Conservation (phyloP, 2,888 invertebrate genomes). For the Drosophila seclusa region DNA sequence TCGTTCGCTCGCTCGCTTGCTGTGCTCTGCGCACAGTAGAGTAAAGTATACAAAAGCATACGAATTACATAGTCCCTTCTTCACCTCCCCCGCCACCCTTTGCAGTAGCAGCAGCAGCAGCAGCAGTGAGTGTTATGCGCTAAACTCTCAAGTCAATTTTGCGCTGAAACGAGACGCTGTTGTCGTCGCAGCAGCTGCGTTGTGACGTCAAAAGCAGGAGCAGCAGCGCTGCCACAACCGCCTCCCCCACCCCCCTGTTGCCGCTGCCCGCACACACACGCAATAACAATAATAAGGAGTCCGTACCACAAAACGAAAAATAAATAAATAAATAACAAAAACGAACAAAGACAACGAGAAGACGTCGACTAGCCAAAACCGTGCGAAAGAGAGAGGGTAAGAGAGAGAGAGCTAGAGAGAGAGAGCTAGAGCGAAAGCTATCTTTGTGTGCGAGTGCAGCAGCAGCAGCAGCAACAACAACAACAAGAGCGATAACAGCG, state of each 20-base stretch:
- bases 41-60: conserved; percentile 17
- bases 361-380: conserved; percentile 30
- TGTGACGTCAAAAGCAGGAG: conserved; percentile 66
- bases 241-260: not conserved
- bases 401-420: conserved; percentile 16
- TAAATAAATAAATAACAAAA: conserved; percentile 13
- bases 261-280: conserved; percentile 25
- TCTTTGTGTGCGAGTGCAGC: conserved; percentile 50
- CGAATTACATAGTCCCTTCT: conserved; percentile 14
- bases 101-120: conserved; percentile 21
- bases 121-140: conserved; percentile 59
- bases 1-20: conserved; percentile 18
- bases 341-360: conserved; percentile 17
- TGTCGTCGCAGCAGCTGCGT: conserved; percentile 50
- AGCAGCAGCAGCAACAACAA: conserved; percentile 32
- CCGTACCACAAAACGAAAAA: conserved; percentile 32
- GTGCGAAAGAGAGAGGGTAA: conserved; percentile 6
- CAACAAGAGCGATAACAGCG: conserved; percentile 25
- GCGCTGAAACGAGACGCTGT: conserved; percentile 54
- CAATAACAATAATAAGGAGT: conserved; percentile 54
- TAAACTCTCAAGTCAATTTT: conserved; percentile 65
- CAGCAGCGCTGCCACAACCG: conserved; percentile 41
- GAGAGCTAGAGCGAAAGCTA: conserved; percentile 21
- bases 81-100: conserved; percentile 2
- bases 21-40: conserved; percentile 19